A percentile compares a stretch with the other conserved stretches of the same genome.
Evolutionary conservation across 2,797 vertebrate species (phyloP).

Genomic region (Notolabrus celidotus): DNA sequence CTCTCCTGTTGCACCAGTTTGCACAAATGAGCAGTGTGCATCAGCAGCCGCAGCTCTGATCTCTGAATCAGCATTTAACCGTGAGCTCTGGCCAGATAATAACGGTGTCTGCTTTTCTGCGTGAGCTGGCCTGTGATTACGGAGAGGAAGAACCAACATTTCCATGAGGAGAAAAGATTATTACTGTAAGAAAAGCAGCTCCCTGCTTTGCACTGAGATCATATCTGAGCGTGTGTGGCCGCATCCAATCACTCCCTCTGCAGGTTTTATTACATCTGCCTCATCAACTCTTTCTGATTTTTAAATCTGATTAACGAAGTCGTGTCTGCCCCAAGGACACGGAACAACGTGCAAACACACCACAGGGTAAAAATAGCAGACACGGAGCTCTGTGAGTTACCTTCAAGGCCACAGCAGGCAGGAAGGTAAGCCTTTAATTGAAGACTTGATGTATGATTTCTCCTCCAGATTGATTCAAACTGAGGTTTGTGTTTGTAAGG

Average conservation of each 20-base stretch:
- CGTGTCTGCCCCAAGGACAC: constrained; percentile 2
- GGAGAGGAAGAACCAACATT: constrained; percentile 11
- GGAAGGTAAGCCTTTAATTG: neutral
- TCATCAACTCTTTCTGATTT: constrained; percentile 33
- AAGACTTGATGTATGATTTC: neutral
- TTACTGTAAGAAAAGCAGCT: constrained; percentile 13
- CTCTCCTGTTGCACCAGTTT: neutral
- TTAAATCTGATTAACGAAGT: constrained; percentile 29
- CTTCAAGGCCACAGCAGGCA: neutral
- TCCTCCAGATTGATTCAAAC: neutral
- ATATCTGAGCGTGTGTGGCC: constrained; percentile 35
- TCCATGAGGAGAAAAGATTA: constrained; percentile 40
- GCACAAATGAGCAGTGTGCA: constrained; percentile 19
- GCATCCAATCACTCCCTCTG: constrained; percentile 7
- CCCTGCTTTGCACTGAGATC: constrained; percentile 29
- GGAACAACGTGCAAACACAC: constrained; percentile 17
- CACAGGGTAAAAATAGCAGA: constrained; percentile 3
- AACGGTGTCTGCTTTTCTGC: constrained; percentile 31
- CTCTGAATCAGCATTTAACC: constrained; percentile 38
- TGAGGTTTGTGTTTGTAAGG: neutral
- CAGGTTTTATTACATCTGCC: constrained; percentile 13
- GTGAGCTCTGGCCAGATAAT: constrained; percentile 23
- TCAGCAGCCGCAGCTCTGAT: constrained; percentile 19
- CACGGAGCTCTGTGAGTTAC: neutral
- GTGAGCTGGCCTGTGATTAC: constrained; percentile 39